Conservation (phyloP, 1,140 invertebrate species). For the Subanguina moxae region DNA sequence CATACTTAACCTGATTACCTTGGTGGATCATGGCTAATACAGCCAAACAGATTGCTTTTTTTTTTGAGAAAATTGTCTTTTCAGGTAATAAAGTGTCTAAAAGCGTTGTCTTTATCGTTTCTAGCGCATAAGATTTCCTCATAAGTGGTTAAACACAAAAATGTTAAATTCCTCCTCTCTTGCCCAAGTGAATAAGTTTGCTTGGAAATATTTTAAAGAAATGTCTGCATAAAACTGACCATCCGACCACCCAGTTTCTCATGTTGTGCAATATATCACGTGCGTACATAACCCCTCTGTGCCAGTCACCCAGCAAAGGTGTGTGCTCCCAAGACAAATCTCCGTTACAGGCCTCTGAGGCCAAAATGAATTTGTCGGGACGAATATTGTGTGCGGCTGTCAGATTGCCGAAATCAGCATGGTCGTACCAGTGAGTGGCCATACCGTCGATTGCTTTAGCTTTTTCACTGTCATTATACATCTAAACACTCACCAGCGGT, state of each 20-base stretch:
- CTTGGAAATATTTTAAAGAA: neutral
- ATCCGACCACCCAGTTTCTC: conserved; percentile 26
- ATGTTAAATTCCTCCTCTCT: too few relatives aligned
- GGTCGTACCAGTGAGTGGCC: conserved; percentile 73
- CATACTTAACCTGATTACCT: too few relatives aligned
- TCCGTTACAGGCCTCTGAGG: conserved; percentile 66
- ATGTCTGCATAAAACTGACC: conserved; percentile 1
- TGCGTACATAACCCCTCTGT: conserved; percentile 16
- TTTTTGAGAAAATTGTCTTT: too few relatives aligned
- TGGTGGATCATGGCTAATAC: too few relatives aligned
- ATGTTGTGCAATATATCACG: conserved; percentile 65
- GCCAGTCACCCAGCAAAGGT: conserved; percentile 31
- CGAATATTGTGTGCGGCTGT: conserved; percentile 64
- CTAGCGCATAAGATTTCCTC: too few relatives aligned
- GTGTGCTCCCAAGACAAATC: conserved; percentile 21
- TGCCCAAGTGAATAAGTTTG: too few relatives aligned
- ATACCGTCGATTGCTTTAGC: conserved; percentile 74
- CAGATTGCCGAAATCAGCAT: conserved; percentile 58
- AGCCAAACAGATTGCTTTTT: too few relatives aligned
- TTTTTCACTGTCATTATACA: conserved; percentile 63
- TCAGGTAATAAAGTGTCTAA: too few relatives aligned
- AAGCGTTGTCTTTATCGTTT: too few relatives aligned
- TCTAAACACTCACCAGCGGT: conserved; percentile 57
- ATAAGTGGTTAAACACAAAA: too few relatives aligned
- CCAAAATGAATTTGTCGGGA: conserved; percentile 72